Percentiles rank a stretch among this genome's conserved stretches.
These are phyloP conservation scores for Bimastos eiseni DNA, from an alignment of 2,888 invertebrate species.

Conservation along the genomic window DNA sequence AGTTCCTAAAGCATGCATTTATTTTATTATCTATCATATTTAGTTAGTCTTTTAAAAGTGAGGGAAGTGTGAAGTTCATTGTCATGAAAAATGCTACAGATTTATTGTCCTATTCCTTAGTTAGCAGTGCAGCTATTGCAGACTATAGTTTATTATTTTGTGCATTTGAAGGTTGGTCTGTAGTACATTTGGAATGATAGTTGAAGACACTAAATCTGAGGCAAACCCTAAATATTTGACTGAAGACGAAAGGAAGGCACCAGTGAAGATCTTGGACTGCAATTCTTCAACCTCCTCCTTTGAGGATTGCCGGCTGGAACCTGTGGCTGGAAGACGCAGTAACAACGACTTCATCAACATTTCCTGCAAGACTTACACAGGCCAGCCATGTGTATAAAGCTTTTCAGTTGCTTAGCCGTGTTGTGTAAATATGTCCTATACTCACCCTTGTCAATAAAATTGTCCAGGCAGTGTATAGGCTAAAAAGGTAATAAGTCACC, in stretches of 20 bases:
- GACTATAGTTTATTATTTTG: background rate
- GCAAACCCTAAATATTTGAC: background rate
- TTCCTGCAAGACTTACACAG: background rate
- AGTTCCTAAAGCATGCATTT: no score
- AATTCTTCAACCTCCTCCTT: background rate
- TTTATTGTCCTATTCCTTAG: background rate
- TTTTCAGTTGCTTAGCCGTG: no score
- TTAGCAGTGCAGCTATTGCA: background rate
- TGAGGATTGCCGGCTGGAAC: background rate
- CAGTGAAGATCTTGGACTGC: background rate
- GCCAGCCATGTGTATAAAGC: background rate
- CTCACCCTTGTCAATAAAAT: no score
- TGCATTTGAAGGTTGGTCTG: background rate
- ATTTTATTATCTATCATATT: no score
- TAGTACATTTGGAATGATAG: background rate
- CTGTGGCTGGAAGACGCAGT: background rate
- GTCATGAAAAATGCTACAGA: no score
- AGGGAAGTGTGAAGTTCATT: no score
- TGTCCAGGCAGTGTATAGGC: no score
- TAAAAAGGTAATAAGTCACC: no score
- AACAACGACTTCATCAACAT: background rate
- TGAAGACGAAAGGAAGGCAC: background rate
- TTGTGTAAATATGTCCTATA: no score
- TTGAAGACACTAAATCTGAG: background rate
- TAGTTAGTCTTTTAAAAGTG: no score